Evolutionary conservation across 2,888 invertebrate species (phyloP), one percentile per base, ranked within the genome.

Genomic region (Tenthredo mesomela): DNA sequence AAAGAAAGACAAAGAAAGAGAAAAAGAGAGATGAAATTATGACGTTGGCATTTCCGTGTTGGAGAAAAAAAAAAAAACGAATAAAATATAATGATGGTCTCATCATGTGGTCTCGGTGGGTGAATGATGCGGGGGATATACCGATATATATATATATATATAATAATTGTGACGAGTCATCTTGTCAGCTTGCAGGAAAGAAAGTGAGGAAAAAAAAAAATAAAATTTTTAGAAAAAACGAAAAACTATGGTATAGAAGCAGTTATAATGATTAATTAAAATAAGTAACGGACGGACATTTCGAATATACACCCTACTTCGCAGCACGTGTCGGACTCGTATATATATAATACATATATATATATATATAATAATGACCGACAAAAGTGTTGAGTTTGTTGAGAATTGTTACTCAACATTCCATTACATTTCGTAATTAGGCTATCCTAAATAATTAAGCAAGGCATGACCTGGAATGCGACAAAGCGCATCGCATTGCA

Each of bases 211-310:
- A 2, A 61, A 61, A 61, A 29, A 61, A 21, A 12, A 33, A 67
- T 5, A 15, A 67, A 67, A 67, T n/a, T n/a, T n/a, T n/a, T n/a
- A 67, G 29, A 10, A 61, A 15, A 67, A 33, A 25, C 10, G 29
- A 29, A 29, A 15, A 65, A 15, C 10, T 15, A 18, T 18, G 15
- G 67, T 6, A 67, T 6, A 67, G 15, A 67, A 50, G 77, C 43
- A 54, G 50, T 54, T 50, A 18, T 77, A 50, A 77, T 77, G 77
- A 77, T 77, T 77, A 77, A 77, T 77, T 50, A 77, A 77, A 77
- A 77, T 9, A 29, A 77, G 54, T 77, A 54, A n/a, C 54, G 54
- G 25, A 43, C 47, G 40, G 75, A 21, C 25, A 75, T 40, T 75
- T 47, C 47, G 75, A 75, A 25, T 75, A 25, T 25, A 47, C 25